Evolutionary conservation across 2,113 vertebrate genomes (phyloP).

Genomic region (Lipophrys pholis): DNA sequence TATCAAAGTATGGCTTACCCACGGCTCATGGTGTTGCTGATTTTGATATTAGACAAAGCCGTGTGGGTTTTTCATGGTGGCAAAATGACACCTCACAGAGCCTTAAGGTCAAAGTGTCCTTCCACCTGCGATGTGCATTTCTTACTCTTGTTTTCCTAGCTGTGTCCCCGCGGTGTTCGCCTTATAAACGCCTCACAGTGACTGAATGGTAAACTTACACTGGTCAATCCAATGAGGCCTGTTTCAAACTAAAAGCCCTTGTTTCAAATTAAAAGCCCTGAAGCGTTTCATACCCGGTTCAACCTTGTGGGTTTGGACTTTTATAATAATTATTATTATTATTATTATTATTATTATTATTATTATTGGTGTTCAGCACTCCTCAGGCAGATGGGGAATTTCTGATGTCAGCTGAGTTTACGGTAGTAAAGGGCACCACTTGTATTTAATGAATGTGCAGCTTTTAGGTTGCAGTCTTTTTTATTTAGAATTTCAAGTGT

Average conservation of each 20-base stretch:
- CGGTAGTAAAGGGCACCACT: slow-evolving; percentile 23
- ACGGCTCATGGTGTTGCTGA: background rate
- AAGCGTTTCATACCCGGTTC: no score
- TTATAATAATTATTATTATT: no score
- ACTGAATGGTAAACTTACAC: no score
- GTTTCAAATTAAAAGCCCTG: no score
- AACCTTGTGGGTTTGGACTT: no score
- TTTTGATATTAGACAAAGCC: background rate
- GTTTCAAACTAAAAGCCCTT: no score
- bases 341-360: no score
- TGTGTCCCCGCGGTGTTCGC: no score
- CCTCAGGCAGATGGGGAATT: slow-evolving; percentile 48
- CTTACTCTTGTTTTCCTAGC: slow-evolving; percentile 9
- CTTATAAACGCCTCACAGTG: no score
- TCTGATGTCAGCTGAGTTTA: slow-evolving; percentile 49
- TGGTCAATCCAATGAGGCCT: no score
- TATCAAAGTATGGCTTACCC: slow-evolving; percentile 1
- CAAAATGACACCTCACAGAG: slow-evolving; percentile 19
- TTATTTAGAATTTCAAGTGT: slow-evolving; percentile 6
- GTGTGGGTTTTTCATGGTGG: slow-evolving; percentile 4
- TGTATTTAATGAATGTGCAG: slow-evolving; percentile 34
- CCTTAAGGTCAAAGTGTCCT: slow-evolving; percentile 45
- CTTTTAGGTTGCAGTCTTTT: slow-evolving; percentile 22
- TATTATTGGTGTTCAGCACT: slow-evolving; percentile 28
- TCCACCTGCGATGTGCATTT: background rate